Evolutionary conservation across 2,113 vertebrate genomes (phyloP).

Genomic region (Mustelus asterias): DNA sequence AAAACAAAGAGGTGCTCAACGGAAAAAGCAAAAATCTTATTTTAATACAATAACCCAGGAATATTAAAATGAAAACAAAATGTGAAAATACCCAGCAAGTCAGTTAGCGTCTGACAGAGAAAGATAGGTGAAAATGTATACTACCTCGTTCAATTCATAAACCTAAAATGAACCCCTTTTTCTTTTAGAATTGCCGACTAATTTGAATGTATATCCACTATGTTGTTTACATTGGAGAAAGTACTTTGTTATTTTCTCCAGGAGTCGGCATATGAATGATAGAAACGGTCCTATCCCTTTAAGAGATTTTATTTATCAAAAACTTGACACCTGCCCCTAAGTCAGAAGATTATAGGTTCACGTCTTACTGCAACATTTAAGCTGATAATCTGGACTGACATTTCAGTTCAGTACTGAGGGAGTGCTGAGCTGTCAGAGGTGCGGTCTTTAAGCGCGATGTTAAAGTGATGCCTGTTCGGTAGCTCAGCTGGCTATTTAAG

Average conservation of each 20-base stretch:
- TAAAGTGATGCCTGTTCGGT: neutral
- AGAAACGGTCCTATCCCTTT: neutral
- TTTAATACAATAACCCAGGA: neutral
- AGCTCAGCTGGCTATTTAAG: neutral
- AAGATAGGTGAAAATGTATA: neutral
- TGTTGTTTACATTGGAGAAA: neutral
- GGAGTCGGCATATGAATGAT: neutral
- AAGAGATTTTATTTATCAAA: slow-evolving; percentile 5
- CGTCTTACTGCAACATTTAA: neutral
- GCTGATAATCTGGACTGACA: neutral
- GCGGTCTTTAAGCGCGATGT: neutral
- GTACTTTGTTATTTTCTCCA: neutral
- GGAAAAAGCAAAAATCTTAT: neutral
- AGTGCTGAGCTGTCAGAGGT: neutral
- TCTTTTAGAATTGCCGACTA: neutral
- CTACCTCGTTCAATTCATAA: neutral
- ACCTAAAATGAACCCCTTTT: neutral
- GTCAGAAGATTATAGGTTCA: neutral
- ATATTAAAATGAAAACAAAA: neutral
- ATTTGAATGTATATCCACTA: neutral
- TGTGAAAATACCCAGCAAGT: neutral
- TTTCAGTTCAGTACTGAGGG: neutral
- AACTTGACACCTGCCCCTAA: neutral
- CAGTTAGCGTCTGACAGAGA: neutral
- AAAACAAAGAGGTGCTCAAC: neutral